A percentile compares a stretch with the other conserved stretches of the same genome.
Conservation (phyloP, 2,113 vertebrate species). For the Cygnus atratus region DNA sequence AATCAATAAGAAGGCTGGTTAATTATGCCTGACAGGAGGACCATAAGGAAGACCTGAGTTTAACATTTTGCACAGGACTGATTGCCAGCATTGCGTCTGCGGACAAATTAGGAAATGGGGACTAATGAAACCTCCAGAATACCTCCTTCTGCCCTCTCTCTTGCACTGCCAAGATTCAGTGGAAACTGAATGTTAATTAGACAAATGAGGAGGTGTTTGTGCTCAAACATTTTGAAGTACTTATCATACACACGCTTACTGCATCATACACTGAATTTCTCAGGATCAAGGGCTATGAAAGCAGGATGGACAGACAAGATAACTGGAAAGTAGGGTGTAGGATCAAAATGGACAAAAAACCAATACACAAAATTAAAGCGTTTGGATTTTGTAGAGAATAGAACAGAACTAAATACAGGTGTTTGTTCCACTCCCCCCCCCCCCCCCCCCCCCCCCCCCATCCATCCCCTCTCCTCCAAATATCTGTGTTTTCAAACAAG, state of each 20-base stretch:
- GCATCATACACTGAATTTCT: neutral
- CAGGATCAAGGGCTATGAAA: neutral
- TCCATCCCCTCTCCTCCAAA: too few species aligned
- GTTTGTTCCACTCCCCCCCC: neutral
- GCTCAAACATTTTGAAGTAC: neutral
- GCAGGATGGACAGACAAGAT: neutral
- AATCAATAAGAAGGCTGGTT: slow-evolving; percentile 14
- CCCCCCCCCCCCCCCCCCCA: too few species aligned
- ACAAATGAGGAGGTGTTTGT: neutral
- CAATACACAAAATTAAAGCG: neutral
- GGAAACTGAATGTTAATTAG: neutral
- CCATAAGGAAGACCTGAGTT: slow-evolving; percentile 12
- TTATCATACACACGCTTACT: neutral
- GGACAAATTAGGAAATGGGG: neutral
- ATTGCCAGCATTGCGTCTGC: slow-evolving; percentile 4
- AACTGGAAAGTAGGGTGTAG: neutral
- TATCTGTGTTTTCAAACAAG: neutral
- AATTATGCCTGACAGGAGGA: slow-evolving; percentile 34
- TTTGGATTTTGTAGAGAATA: neutral
- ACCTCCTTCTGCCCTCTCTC: neutral
- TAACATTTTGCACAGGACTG: neutral
- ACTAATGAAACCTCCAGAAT: slow-evolving; percentile 17
- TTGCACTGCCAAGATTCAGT: neutral
- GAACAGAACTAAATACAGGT: neutral
- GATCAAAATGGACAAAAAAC: neutral